Conservation (phyloP, 2,888 invertebrate species). For the Craniophora ligustri region DNA sequence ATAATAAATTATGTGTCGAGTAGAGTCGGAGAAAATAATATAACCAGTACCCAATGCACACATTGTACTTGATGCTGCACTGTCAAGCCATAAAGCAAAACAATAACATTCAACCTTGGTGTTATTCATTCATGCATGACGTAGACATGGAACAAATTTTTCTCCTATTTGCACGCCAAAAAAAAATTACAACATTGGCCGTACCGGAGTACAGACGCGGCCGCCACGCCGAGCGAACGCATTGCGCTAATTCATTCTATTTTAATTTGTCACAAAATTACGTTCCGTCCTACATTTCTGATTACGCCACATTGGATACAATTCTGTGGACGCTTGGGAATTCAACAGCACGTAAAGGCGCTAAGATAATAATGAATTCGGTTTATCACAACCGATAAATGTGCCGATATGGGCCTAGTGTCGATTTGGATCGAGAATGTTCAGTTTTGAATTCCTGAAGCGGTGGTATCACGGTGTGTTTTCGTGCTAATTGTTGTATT, state of each 20-base stretch:
- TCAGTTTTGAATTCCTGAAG: conserved; percentile 84
- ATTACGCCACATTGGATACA: conserved; percentile 60
- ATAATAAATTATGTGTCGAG: conserved; percentile 1
- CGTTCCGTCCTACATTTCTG: conserved; percentile 60
- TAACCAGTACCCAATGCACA: conserved; percentile 46
- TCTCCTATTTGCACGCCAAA: conserved; percentile 82
- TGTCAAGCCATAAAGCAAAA: conserved; percentile 67
- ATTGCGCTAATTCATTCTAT: conserved; percentile 68
- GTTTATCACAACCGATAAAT: conserved; percentile 78
- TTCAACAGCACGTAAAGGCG: conserved; percentile 37
- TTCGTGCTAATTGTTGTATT: conserved; percentile 33
- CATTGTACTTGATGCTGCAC: conserved; percentile 60
- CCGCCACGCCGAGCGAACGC: conserved; percentile 67
- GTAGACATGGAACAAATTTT: conserved; percentile 81
- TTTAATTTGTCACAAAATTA: conserved; percentile 62
- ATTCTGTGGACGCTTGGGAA: conserved; percentile 51
- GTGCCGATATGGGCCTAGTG: conserved; percentile 69
- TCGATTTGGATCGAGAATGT: conserved; percentile 75
- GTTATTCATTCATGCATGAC: conserved; percentile 81
- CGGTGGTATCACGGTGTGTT: conserved; percentile 85
- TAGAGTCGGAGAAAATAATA: conserved; percentile 13
- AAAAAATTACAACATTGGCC: conserved; percentile 71
- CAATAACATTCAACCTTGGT: conserved; percentile 80
- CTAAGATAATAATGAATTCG: conserved; percentile 67
- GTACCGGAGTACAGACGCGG: conserved; percentile 69